phyloP scores from a whole-genome alignment of 2,113 vertebrate genomes.

The Ameiurus melas region DNA sequence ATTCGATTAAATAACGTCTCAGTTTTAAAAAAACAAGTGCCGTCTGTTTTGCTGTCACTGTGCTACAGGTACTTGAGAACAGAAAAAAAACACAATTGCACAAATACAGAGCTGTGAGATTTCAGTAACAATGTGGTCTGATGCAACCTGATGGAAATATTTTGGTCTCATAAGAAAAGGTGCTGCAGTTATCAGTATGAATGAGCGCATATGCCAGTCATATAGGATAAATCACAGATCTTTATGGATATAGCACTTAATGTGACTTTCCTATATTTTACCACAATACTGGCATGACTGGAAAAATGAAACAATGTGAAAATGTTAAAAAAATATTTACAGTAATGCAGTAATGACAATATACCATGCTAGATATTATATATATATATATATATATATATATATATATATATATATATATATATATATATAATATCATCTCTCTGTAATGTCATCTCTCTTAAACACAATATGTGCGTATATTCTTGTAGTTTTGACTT shows the following conservation, averaged over 20 bases:
- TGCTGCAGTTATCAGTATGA: background rate
- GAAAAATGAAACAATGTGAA: background rate
- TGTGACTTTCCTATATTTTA: background rate
- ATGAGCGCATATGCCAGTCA: background rate
- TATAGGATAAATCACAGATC: background rate
- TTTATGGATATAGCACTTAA: background rate
- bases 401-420: no score
- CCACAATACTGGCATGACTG: background rate
- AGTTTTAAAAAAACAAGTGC: no score
- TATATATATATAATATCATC: no score
- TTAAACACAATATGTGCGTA: background rate
- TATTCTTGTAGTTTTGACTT: background rate
- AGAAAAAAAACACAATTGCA: background rate
- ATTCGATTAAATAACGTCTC: background rate
- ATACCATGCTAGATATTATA: no score
- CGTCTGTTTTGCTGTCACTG: background rate
- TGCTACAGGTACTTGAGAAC: background rate
- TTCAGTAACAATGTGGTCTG: background rate
- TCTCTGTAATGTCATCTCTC: background rate
- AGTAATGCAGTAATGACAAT: no score
- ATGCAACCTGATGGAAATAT: slow-evolving; percentile 17
- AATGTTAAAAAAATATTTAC: background rate
- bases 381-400: no score
- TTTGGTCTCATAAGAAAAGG: background rate
- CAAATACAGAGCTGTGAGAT: background rate